Conservation (phyloP, 2,888 invertebrate species). For the Drosophila cognata region DNA sequence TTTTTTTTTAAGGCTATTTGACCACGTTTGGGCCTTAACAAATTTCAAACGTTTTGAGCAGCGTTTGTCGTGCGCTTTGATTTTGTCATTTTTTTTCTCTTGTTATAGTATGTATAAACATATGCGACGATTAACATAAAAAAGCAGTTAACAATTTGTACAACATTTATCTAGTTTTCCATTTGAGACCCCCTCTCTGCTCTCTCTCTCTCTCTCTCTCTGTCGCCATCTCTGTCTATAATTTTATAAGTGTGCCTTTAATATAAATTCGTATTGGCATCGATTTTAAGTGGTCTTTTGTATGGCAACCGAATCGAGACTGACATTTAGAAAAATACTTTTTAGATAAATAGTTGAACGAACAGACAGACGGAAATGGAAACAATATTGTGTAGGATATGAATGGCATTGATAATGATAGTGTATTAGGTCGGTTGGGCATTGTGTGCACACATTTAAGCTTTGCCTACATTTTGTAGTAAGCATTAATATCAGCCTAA, state of each 20-base stretch:
- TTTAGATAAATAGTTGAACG: slow-evolving; percentile 21
- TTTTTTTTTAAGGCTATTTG: slow-evolving; percentile 21
- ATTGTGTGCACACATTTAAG: slow-evolving; percentile 2
- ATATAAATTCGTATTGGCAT: slow-evolving; percentile 42
- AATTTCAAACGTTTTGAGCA: slow-evolving; percentile 34
- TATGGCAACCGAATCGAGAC: slow-evolving; percentile 58
- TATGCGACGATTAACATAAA: slow-evolving; percentile 73
- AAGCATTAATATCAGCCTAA: not conserved
- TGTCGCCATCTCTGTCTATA: slow-evolving; percentile 2
- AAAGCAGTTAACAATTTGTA: slow-evolving; percentile 80
- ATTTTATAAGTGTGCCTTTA: slow-evolving; percentile 48
- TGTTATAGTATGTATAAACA: slow-evolving; percentile 56
- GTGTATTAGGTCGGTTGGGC: not conserved
- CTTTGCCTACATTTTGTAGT: not conserved
- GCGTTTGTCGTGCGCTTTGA: slow-evolving; percentile 55
- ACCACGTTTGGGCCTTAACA: slow-evolving; percentile 31
- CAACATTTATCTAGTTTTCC: slow-evolving; percentile 79
- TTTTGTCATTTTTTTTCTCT: slow-evolving; percentile 66
- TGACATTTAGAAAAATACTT: slow-evolving; percentile 31
- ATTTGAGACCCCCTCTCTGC: slow-evolving; percentile 37
- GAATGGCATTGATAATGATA: slow-evolving; percentile 35
- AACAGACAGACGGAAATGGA: slow-evolving; percentile 2
- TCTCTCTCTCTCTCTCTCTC: not conserved
- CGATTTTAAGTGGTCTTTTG: slow-evolving; percentile 72
- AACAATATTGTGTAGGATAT: slow-evolving; percentile 45